These are phyloP conservation scores for Dolomedes plantarius DNA, from an alignment of 2,888 invertebrate species.

Conservation along the genomic window DNA sequence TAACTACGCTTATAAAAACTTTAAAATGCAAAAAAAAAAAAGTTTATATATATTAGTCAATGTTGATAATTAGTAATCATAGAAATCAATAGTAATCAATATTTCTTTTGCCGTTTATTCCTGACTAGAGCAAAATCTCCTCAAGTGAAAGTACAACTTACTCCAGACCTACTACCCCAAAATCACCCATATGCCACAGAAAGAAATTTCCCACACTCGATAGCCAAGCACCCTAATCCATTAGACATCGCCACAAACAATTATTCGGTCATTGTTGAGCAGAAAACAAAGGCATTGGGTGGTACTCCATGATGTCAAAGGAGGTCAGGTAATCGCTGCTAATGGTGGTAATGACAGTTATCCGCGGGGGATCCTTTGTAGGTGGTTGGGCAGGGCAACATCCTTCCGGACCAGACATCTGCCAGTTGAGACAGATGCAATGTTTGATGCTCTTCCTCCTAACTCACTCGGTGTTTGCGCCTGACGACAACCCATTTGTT, in stretches of 20 bases:
- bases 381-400: slow-evolving; percentile 56
- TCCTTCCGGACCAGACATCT: slow-evolving; percentile 50
- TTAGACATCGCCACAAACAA: slow-evolving; percentile 13
- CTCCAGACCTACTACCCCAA: too few relatives aligned
- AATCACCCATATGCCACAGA: not conserved
- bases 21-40: too few relatives aligned
- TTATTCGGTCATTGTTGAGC: slow-evolving; percentile 21
- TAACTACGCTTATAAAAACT: too few relatives aligned
- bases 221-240: slow-evolving; percentile 6
- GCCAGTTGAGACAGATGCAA: slow-evolving; percentile 37
- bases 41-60: too few relatives aligned
- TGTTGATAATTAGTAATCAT: too few relatives aligned
- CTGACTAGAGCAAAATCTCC: too few relatives aligned
- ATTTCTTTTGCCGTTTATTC: too few relatives aligned
- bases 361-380: slow-evolving; percentile 48
- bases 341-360: slow-evolving; percentile 58
- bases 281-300: slow-evolving; percentile 40
- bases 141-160: too few relatives aligned
- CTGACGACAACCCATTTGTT: slow-evolving; percentile 31
- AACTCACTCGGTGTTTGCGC: slow-evolving; percentile 1
- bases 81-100: too few relatives aligned
- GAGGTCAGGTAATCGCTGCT: slow-evolving; percentile 15
- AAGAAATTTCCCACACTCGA: slow-evolving; percentile 35
- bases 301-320: slow-evolving; percentile 39
- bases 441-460: not conserved